Base-by-base conservation (phyloP, 2,888 invertebrate genomes). In the Eueremaeus valkanovi region DNA sequence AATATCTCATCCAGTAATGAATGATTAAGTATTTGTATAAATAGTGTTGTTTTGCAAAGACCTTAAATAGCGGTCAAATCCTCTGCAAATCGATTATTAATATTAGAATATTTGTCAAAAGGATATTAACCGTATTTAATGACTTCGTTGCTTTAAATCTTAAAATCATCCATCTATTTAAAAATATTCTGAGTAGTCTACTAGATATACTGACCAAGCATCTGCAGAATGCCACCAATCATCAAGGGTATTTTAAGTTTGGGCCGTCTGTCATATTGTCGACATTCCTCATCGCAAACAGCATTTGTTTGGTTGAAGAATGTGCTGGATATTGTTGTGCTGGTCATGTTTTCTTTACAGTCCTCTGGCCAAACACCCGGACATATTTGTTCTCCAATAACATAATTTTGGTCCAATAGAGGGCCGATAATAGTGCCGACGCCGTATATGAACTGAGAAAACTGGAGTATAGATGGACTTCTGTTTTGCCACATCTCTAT, bases 381-480 rank as follows among this genome's bases (percentile, higher is more conserved):
- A 58, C 58, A 58, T 29, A 36, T 11, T n/a, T n/a, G n/a, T 27
- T 75, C 51, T 5, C 75, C 75, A 16, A 51, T 13, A 0, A 75
- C 45, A 72, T 21, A 77, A n/a, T n/a, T n/a, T n/a, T n/a, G n/a
- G n/a, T n/a, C n/a, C n/a, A n/a, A n/a, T n/a, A 76, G 31, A n/a
- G 76, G 76, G 18, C 68, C 42, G 6, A 76, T 18, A 16, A 76
- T 49, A 9, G 74, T 31, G 9, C 76, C 76, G 42, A 58, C 29
- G 13, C 76, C 76, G 45, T 72, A 76, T 3, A 76, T 70, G 51
- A 72, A 76, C 31, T 76, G 76, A 16, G 42, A 51, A 33, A 68
- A 45, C 55, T 76, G 76, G 2, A 76, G 24, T 9, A 75, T 16
- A 21, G 75, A 36, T 3, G 76, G 40, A n/a, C 63, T 55, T 16